Evolutionary conservation across 1,140 invertebrate species (phyloP).

Genomic region (Gryllus bimaculatus): DNA sequence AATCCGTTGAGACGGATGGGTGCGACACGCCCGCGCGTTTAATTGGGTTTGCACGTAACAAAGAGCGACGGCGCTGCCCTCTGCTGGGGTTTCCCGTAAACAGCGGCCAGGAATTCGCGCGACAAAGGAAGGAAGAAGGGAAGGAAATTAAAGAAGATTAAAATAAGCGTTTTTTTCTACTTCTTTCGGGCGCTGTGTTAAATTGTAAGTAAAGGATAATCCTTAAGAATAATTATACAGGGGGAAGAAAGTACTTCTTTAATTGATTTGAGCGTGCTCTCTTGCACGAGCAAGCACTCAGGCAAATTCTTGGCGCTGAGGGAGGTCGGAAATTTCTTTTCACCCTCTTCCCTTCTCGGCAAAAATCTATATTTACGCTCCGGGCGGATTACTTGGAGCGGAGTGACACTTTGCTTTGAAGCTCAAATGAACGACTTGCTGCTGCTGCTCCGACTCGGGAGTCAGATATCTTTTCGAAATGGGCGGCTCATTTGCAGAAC

Average conservation of each 20-base stretch:
- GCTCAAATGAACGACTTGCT: too few relatives aligned
- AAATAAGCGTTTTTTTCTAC: neutral
- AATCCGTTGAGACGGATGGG: slow-evolving; percentile 2
- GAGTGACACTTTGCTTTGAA: neutral
- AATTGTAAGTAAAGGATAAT: slow-evolving; percentile 6
- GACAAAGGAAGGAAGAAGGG: neutral
- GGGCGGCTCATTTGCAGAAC: too few relatives aligned
- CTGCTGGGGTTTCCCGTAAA: slow-evolving; percentile 2
- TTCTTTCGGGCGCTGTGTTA: neutral
- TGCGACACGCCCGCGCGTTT: neutral
- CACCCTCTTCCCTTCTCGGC: neutral
- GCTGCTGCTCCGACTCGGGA: too few relatives aligned
- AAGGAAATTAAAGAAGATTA: slow-evolving; percentile 1
- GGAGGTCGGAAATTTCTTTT: neutral
- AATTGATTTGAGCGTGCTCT: neutral
- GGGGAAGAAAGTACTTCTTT: slow-evolving; percentile 4
- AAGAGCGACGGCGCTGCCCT: neutral
- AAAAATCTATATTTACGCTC: neutral
- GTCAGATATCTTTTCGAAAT: too few relatives aligned
- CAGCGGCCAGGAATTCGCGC: neutral
- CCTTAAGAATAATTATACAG: slow-evolving; percentile 1
- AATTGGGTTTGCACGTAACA: neutral
- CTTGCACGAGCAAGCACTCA: neutral
- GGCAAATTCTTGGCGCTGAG: neutral
- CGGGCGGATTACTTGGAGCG: neutral